Conservation (phyloP, 1,140 invertebrate species). For the Drosophila ambigua region DNA sequence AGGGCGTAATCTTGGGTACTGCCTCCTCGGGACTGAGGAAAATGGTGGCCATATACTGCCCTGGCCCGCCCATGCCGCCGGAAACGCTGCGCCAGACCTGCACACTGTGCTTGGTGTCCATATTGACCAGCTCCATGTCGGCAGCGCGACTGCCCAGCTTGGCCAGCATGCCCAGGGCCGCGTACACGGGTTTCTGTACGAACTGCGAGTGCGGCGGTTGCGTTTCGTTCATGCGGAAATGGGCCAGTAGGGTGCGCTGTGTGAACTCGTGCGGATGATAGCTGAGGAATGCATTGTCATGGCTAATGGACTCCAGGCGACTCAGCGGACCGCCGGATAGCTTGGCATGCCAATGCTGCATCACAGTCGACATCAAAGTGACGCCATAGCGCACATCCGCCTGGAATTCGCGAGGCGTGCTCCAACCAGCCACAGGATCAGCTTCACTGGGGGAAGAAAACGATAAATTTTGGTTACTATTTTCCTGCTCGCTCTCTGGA, state of each 20-base stretch:
- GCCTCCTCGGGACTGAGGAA: constrained; percentile 70
- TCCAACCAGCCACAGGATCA: constrained; percentile 85
- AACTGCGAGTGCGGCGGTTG: constrained; percentile 84
- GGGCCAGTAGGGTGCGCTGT: constrained; percentile 84
- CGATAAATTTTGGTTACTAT: neutral
- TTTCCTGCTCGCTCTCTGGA: neutral
- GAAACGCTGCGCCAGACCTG: constrained; percentile 62
- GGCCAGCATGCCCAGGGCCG: constrained; percentile 84
- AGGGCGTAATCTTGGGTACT: constrained; percentile 55
- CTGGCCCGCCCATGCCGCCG: constrained; percentile 43
- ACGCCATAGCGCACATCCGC: constrained; percentile 84
- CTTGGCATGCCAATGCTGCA: constrained; percentile 81
- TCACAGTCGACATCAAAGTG: constrained; percentile 81
- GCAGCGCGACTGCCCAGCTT: constrained; percentile 79
- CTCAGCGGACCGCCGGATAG: constrained; percentile 52
- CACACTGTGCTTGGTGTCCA: constrained; percentile 70
- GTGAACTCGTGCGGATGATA: constrained; percentile 84
- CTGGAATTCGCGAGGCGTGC: constrained; percentile 81
- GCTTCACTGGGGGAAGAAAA: constrained; percentile 80
- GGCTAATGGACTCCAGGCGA: constrained; percentile 83
- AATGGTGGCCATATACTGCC: constrained; percentile 70
- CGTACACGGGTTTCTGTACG: constrained; percentile 85
- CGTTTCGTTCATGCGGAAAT: constrained; percentile 85
- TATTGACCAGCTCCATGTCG: constrained; percentile 63
- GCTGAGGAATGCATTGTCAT: constrained; percentile 85